Percentiles rank a stretch among this genome's conserved stretches.
phyloP scores from a whole-genome alignment of 2,113 vertebrate species.

The Vimba vimba region DNA sequence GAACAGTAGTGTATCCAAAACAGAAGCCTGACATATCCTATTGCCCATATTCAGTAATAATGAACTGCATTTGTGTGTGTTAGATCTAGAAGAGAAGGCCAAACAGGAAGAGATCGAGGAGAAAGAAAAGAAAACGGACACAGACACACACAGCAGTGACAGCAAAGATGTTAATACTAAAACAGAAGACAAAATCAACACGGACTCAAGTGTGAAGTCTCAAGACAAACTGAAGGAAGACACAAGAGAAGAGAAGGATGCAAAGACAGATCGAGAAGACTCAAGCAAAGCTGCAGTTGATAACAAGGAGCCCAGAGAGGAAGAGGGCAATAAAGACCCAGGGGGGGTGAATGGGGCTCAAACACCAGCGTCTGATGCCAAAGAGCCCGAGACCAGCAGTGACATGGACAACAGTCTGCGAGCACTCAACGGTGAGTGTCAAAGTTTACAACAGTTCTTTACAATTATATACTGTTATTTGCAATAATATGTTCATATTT shows the following conservation, averaged over 20 bases:
- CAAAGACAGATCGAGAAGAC: constrained; percentile 53
- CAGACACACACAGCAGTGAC: constrained; percentile 53
- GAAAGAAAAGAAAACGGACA: constrained; percentile 58
- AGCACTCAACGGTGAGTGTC: constrained; percentile 72
- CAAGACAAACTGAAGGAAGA: constrained; percentile 45
- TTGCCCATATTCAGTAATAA: background rate
- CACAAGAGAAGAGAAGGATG: constrained; percentile 54
- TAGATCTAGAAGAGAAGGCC: constrained; percentile 74
- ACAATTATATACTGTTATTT: background rate
- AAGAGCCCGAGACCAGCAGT: constrained; percentile 41
- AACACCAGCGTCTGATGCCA: constrained; percentile 21
- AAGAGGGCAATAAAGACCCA: constrained; percentile 55
- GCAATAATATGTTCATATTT: background rate
- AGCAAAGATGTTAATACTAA: constrained; percentile 12
- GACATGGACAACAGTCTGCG: constrained; percentile 63
- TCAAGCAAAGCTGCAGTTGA: constrained; percentile 56
- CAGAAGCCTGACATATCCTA: background rate
- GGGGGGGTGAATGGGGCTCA: constrained; percentile 37
- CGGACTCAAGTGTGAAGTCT: background rate
- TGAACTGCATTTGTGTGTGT: constrained; percentile 9
- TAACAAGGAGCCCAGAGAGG: constrained; percentile 51
- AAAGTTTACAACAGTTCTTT: background rate
- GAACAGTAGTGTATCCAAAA: background rate
- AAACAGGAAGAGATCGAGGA: constrained; percentile 66
- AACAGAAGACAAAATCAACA: constrained; percentile 53